phyloP scores from a whole-genome alignment of 2,113 vertebrate species.

The Accipiter cooperii region DNA sequence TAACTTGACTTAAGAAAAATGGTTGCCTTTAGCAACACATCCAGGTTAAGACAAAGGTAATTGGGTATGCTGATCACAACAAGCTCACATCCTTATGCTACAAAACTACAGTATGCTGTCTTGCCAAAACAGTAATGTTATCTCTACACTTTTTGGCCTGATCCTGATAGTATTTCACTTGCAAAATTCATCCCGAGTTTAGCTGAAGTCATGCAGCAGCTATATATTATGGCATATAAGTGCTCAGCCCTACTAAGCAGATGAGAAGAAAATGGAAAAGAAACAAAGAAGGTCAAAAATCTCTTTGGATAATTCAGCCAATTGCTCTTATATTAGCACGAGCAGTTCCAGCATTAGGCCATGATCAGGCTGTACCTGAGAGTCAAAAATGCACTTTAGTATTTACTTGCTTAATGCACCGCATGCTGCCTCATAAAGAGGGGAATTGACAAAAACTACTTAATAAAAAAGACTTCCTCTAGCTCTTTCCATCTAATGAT shows the following conservation, averaged over 20 bases:
- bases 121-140: background rate
- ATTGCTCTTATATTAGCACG: background rate
- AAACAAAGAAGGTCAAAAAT: background rate
- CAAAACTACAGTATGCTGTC: background rate
- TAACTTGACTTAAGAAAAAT: background rate
- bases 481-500: background rate
- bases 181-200: background rate
- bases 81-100: background rate
- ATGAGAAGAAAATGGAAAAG: background rate
- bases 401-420: background rate
- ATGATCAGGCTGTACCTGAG: background rate
- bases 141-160: background rate
- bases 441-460: background rate
- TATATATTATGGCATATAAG: background rate
- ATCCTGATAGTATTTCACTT: background rate
- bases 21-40: background rate
- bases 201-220: background rate
- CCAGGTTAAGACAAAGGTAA: background rate
- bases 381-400: background rate
- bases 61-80: background rate
- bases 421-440: background rate
- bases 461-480: background rate
- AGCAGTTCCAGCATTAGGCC: background rate
- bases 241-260: background rate
- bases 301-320: background rate